phyloP scores from a whole-genome alignment of 2,113 vertebrate species.

The Alectura lathami region DNA sequence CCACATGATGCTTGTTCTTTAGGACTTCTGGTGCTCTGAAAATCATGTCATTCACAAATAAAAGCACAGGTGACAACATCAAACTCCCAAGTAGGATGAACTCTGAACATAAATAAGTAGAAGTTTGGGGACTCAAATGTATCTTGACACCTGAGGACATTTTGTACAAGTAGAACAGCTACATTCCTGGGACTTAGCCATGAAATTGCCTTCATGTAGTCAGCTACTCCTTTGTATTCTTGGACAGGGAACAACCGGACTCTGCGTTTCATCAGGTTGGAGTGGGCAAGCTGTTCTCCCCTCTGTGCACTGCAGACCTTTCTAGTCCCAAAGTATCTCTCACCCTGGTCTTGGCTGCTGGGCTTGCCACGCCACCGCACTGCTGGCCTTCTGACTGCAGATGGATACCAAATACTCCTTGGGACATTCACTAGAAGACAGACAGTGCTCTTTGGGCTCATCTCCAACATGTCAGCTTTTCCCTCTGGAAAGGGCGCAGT shows the following conservation, averaged over 20 bases:
- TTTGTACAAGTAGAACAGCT: not conserved
- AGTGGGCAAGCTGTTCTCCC: not conserved
- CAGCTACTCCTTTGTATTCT: not conserved
- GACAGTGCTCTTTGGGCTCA: not conserved
- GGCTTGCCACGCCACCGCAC: not conserved
- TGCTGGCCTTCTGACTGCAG: not conserved
- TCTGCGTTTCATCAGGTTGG: not conserved
- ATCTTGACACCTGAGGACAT: fast-evolving
- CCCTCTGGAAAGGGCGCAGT: not conserved
- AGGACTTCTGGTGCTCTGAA: not conserved
- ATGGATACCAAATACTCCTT: not conserved
- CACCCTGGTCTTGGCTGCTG: not conserved
- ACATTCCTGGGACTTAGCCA: not conserved
- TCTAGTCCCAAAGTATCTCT: not conserved
- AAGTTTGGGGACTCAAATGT: not conserved
- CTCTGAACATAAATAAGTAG: not conserved
- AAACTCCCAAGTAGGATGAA: not conserved
- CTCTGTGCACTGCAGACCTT: not conserved
- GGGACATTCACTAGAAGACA: not conserved
- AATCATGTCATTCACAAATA: not conserved
- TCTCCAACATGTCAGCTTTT: not conserved
- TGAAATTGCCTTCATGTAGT: fast-evolving
- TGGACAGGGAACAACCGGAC: not conserved
- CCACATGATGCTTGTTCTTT: no score
- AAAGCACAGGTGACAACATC: not conserved